Base-by-base conservation (phyloP, 2,797 vertebrate genomes). In the Danio albolineatus region DNA sequence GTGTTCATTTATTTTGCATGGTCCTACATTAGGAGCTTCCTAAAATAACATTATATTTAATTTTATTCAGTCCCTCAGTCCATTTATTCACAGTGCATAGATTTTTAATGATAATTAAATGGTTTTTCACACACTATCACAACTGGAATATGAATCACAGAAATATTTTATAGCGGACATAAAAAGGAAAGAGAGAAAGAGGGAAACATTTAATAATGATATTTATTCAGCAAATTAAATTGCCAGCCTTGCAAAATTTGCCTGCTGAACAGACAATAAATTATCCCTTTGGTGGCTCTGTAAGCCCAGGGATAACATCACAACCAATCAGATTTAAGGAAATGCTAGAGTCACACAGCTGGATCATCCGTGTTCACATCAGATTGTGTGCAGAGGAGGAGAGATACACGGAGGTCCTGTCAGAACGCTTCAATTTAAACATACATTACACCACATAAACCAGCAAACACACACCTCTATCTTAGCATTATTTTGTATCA, bases 261-360 rank as follows among this genome's bases (percentile, higher is more conserved):
- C 84, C 88, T 90, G 92, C 93, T 93, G 93, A 93, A 91, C 90
- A 92, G 91, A 93, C 90, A 92, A 89, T 93, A 94, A 93, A 93
- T 93, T 92, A 92, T 92, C 90, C 86, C 86, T 90, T 79, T 82
- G 81, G 65, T 80, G 17, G 79, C 86, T 81, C 89, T 87, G 87
- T 88, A 90, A 92, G 89, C 90, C 86, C 86, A 88, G 85, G 89
- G 90, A 93, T 92, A 91, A 92, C 88, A 87, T 87, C 84, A 82
- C 81, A 83, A 81, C 84, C 87, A 87, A 85, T 87, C 83, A 88
- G 86, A 89, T 85, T 84, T 86, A 86, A 87, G 83, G 81, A 92
- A 89, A 80, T 85, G 83, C 86, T 90, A 86, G 82, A 81, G 84
- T 85, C 88, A 89, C 82, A 72, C 71, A 81, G 86, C 82, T 56